Base-by-base conservation (phyloP, 2,113 vertebrate genomes). In the Clarias gariepinus region DNA sequence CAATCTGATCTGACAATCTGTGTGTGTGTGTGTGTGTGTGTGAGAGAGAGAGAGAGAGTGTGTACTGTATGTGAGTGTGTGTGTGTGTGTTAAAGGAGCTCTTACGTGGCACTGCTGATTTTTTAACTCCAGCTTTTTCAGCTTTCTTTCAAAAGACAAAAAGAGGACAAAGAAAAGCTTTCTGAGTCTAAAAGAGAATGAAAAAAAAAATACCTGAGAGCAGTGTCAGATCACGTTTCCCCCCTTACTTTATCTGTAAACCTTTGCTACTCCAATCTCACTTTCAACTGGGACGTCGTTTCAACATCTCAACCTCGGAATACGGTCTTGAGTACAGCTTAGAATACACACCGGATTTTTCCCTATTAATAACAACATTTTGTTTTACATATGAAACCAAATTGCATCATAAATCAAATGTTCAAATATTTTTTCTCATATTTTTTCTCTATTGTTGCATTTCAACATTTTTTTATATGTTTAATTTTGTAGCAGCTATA, bases 21-120 rank as follows among this genome's bases (percentile, higher is more conserved):
- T 47, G 47, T 47, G 47, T 47, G 47, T 47, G 47, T 47, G 47
- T 8, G 7, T 47, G 41, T 47, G 4, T 47, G 47, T 8, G 47
- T 47, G 47, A 47, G 4, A 47, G 41, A 47, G 41, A 4, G 6
- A 8, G 47, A n/a, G n/a, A n/a, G n/a, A n/a, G n/a, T n/a, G n/a
- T n/a, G n/a, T n/a, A n/a, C n/a, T 47, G 47, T 47, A 7, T 47
- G 47, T 47, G 47, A 8, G 47, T 8, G 47, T 47, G 47, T 47
- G 47, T 7, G 47, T 47, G 33, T 4, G 41, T 23, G 57, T 55
- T 5, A 19, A n/a, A 33, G 30, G 21, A 83, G 63, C 64, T 71
- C n/a, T 16, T 71, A 83, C 82, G 82, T 81, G 80, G 80, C 80
- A 81, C 58, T 81, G 57, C 58, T 81, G 58, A 8, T 81, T 23